Percentiles rank a stretch among this genome's conserved stretches.
Conservation (phyloP, 2,113 vertebrate species). For the Mesoclemmys tuberculata region DNA sequence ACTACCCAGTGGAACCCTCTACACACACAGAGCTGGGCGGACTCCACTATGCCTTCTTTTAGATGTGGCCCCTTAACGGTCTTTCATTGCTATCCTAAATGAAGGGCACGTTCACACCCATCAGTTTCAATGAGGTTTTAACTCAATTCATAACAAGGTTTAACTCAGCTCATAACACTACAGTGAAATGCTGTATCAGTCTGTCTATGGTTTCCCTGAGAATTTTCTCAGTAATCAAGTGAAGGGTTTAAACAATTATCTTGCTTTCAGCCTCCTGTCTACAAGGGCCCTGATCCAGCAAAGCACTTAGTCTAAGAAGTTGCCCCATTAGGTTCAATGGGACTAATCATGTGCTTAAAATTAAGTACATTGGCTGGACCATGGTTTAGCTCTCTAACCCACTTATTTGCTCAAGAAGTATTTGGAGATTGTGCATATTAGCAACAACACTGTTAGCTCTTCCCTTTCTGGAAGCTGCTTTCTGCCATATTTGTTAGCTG, state of each 20-base stretch:
- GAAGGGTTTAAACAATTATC: not conserved
- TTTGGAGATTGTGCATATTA: not conserved
- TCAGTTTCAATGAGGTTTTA: not conserved
- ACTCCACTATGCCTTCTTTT: not conserved
- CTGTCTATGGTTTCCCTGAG: not conserved
- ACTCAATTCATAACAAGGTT: not conserved
- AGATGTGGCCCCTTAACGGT: not conserved
- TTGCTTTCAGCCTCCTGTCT: not conserved
- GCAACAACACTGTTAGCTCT: constrained; percentile 27
- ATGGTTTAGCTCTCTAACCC: not conserved
- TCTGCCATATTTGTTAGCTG: not conserved
- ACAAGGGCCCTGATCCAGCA: not conserved
- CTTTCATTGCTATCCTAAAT: not conserved
- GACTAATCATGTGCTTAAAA: constrained; percentile 10
- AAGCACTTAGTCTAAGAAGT: not conserved
- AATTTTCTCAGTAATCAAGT: not conserved
- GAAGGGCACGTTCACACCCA: not conserved
- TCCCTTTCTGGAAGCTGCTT: constrained; percentile 14
- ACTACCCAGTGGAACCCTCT: no score
- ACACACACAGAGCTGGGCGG: no score
- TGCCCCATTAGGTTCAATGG: not conserved
- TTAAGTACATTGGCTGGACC: not conserved
- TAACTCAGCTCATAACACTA: not conserved
- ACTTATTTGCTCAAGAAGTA: not conserved
- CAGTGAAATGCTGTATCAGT: not conserved